Percentiles rank a stretch among this genome's conserved stretches.
These are phyloP conservation scores for Entomyzon cyanotis DNA, from an alignment of 2,113 vertebrate species.

Conservation along the genomic window DNA sequence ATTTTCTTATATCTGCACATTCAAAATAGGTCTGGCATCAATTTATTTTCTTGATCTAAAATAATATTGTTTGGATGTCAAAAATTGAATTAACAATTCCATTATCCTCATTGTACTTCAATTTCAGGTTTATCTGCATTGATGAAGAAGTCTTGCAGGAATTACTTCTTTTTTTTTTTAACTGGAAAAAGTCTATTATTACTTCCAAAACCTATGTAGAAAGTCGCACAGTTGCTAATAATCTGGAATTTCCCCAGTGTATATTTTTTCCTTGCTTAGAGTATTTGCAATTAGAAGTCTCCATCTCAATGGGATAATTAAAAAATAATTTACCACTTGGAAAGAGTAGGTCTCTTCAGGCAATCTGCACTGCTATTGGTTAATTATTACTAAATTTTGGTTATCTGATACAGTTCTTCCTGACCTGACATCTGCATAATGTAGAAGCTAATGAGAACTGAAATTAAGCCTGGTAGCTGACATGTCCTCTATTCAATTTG, in stretches of 20 bases:
- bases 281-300: constrained; percentile 54
- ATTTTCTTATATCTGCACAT: background rate
- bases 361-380: constrained; percentile 32
- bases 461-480: constrained; percentile 44
- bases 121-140: constrained; percentile 28
- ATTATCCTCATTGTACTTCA: background rate
- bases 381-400: constrained; percentile 61
- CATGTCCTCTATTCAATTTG: background rate
- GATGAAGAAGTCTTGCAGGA: background rate
- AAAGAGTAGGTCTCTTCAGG: constrained; percentile 40
- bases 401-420: constrained; percentile 40
- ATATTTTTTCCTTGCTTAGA: constrained; percentile 41
- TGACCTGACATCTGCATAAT: constrained; percentile 62
- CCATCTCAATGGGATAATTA: constrained; percentile 50
- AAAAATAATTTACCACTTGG: constrained; percentile 62
- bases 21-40: constrained; percentile 1
- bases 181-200: constrained; percentile 18
- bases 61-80: background rate
- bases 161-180: background rate
- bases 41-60: background rate
- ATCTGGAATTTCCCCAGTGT: constrained; percentile 26
- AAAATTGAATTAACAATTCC: constrained; percentile 34
- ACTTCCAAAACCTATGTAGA: constrained; percentile 17
- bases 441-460: constrained; percentile 55
- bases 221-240: constrained; percentile 42